These are phyloP conservation scores for Xenops minutus DNA, from an alignment of 2,797 vertebrate species.

Conservation along the genomic window DNA sequence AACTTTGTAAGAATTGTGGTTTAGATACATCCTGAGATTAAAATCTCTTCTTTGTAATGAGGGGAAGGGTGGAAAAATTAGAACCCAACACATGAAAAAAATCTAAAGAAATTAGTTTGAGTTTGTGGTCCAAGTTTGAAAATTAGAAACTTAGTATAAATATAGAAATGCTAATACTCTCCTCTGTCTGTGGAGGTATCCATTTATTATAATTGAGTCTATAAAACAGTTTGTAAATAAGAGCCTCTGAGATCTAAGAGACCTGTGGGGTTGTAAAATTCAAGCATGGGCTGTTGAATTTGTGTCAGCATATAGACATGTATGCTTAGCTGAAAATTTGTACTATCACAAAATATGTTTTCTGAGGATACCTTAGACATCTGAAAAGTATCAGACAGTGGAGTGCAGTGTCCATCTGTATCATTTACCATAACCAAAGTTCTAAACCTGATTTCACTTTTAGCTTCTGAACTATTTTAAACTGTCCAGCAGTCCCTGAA, in stretches of 20 bases:
- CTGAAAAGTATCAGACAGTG: background rate
- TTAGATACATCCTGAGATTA: background rate
- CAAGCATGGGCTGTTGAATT: background rate
- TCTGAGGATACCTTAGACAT: background rate
- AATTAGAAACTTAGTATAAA: background rate
- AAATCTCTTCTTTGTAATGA: background rate
- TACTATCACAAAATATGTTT: background rate
- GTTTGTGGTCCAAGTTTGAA: background rate
- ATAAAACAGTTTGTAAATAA: background rate
- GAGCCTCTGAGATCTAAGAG: background rate
- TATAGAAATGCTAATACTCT: background rate
- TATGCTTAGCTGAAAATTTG: background rate
- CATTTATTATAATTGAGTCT: background rate
- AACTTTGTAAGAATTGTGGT: background rate
- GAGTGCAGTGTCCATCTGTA: background rate
- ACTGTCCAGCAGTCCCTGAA: background rate
- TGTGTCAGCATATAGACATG: background rate
- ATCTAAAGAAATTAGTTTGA: background rate
- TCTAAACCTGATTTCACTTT: background rate
- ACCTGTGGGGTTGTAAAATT: background rate
- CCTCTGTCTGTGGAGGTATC: fast-evolving
- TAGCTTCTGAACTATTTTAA: background rate
- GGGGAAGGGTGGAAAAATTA: background rate
- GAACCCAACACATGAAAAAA: background rate
- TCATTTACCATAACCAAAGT: background rate